Evolutionary conservation across 2,888 invertebrate species (phyloP).

Genomic region (Dilophus febrilis): DNA sequence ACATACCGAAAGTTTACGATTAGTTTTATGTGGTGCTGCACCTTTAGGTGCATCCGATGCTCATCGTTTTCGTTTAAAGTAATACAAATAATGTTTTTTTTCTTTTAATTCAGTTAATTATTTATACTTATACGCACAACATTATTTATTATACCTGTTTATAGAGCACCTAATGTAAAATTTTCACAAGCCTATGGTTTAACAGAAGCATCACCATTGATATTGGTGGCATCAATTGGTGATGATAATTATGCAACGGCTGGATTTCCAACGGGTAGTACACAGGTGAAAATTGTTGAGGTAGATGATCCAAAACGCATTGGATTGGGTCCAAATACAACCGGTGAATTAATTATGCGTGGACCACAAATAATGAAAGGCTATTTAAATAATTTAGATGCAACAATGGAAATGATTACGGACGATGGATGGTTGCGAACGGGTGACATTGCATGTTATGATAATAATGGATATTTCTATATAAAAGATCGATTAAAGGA

Average conservation of each 20-base stretch:
- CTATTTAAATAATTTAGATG: slow-evolving; percentile 57
- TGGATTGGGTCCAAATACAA: slow-evolving; percentile 37
- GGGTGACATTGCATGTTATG: slow-evolving; percentile 47
- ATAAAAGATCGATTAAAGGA: slow-evolving; percentile 67
- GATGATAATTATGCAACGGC: slow-evolving; percentile 23
- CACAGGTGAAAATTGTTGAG: slow-evolving; percentile 44
- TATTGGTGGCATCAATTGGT: slow-evolving; percentile 26
- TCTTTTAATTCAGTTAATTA: not conserved
- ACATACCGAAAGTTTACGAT: slow-evolving; percentile 15
- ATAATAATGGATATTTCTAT: slow-evolving; percentile 45
- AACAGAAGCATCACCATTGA: slow-evolving; percentile 51
- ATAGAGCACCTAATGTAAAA: slow-evolving; percentile 1
- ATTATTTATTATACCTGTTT: not conserved
- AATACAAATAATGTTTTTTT: not conserved
- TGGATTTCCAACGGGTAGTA: slow-evolving; percentile 44
- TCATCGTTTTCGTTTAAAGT: slow-evolving; percentile 24
- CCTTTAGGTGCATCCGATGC: slow-evolving; percentile 25
- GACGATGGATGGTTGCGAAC: slow-evolving; percentile 56
- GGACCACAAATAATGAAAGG: slow-evolving; percentile 74
- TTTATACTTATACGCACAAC: too few relatives aligned
- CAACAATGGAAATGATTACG: slow-evolving; percentile 50
- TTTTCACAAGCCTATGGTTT: slow-evolving; percentile 47
- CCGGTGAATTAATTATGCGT: slow-evolving; percentile 55
- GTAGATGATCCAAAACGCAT: slow-evolving; percentile 24
- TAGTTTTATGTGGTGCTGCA: slow-evolving; percentile 27